Conservation (phyloP, 2,888 invertebrate genomes). For the Parnassius glacialis region DNA sequence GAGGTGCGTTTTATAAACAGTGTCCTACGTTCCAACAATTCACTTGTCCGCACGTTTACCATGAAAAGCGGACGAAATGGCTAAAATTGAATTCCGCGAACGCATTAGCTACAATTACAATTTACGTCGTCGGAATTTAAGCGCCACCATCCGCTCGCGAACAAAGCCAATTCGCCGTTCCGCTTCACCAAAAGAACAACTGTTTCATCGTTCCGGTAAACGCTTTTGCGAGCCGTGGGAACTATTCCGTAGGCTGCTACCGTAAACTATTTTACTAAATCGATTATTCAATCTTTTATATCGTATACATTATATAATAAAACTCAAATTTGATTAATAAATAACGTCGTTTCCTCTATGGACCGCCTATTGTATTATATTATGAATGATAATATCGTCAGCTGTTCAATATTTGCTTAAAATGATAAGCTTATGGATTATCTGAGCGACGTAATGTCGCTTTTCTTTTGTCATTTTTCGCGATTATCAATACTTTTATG, state of each 20-base stretch:
- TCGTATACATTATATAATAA: slow-evolving; percentile 1
- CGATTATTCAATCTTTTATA: slow-evolving; percentile 20
- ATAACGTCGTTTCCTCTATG: slow-evolving; percentile 2
- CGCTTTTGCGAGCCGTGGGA: slow-evolving; percentile 53
- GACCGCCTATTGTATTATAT: slow-evolving; percentile 1
- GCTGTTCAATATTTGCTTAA: slow-evolving; percentile 5
- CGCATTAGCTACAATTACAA: slow-evolving; percentile 48
- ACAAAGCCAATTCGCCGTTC: slow-evolving; percentile 36
- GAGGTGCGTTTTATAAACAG: background rate
- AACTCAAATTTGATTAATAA: slow-evolving; percentile 11
- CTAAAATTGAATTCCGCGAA: slow-evolving; percentile 45
- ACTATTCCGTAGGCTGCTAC: slow-evolving; percentile 22
- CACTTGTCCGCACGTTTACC: slow-evolving; percentile 3
- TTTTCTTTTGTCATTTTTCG: background rate
- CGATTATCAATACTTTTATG: too few species aligned
- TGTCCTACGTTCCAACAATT: slow-evolving; percentile 5
- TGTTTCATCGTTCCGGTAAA: slow-evolving; percentile 46
- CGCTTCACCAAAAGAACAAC: slow-evolving; percentile 20
- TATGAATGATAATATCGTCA: slow-evolving; percentile 2
- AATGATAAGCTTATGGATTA: slow-evolving; percentile 1
- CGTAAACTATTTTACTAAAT: slow-evolving; percentile 13
- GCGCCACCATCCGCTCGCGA: slow-evolving; percentile 47
- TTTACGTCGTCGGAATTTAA: slow-evolving; percentile 44
- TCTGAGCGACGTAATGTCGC: background rate
- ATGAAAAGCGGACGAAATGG: slow-evolving; percentile 28